Percentiles rank a stretch among this genome's conserved stretches.
phyloP scores from a whole-genome alignment of 1,140 invertebrate genomes.

The Lepidurus packardi region DNA sequence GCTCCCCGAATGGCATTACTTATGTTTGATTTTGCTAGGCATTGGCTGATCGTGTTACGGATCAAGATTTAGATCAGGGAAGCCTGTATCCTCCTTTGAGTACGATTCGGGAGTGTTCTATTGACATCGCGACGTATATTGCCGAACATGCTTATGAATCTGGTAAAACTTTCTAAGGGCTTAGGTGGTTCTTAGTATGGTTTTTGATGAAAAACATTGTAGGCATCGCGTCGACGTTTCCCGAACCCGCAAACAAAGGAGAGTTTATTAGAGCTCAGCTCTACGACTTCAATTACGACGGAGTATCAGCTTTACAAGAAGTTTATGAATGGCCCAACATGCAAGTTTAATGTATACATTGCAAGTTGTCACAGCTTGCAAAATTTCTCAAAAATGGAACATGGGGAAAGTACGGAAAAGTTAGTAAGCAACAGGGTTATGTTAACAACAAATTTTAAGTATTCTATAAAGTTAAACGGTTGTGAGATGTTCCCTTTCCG shows the following conservation, averaged over 20 bases:
- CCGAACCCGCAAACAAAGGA: slow-evolving; percentile 66
- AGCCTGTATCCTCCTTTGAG: slow-evolving; percentile 88
- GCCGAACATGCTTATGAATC: slow-evolving; percentile 82
- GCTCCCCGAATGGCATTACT: neutral
- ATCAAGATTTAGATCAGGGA: slow-evolving; percentile 75
- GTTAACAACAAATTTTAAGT: no score
- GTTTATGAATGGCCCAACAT: slow-evolving; percentile 58
- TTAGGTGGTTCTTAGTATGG: neutral
- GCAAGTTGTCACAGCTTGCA: no score
- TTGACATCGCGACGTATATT: slow-evolving; percentile 76
- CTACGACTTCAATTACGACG: slow-evolving; percentile 64
- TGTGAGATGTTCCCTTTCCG: neutral
- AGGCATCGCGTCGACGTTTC: slow-evolving; percentile 69
- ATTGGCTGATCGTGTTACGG: slow-evolving; percentile 73
- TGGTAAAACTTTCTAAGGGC: slow-evolving; percentile 49
- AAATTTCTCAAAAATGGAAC: no score
- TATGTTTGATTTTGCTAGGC: slow-evolving; percentile 50
- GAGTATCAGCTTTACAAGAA: slow-evolving; percentile 56
- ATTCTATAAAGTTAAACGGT: neutral
- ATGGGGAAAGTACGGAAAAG: no score
- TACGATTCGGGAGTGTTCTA: slow-evolving; percentile 80
- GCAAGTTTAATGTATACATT: neutral
- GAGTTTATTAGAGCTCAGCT: slow-evolving; percentile 73
- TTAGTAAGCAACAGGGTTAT: no score
- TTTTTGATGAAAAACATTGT: slow-evolving; percentile 38